Evolutionary conservation across 1,140 invertebrate genomes (phyloP).

Genomic region (Drosophila yakuba): DNA sequence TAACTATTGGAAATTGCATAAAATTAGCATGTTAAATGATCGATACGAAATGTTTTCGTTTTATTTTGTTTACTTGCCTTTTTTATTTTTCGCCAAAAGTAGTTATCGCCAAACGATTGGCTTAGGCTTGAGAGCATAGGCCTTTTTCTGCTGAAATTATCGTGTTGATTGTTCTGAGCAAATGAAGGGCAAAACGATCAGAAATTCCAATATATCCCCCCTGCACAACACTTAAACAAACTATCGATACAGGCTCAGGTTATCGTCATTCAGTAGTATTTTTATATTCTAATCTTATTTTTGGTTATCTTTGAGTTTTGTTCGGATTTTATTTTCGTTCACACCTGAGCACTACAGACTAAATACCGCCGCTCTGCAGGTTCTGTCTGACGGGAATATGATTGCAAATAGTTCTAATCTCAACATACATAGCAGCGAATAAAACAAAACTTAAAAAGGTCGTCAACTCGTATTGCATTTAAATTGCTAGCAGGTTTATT

Average conservation of each 20-base stretch:
- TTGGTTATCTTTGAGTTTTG: slow-evolving; percentile 26
- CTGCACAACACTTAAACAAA: slow-evolving; percentile 1
- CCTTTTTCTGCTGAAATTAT: neutral
- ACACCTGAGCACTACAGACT: slow-evolving; percentile 28
- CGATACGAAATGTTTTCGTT: slow-evolving; percentile 52
- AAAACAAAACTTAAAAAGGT: slow-evolving; percentile 15
- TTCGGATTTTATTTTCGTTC: slow-evolving; percentile 28
- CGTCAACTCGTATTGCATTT: slow-evolving; percentile 1
- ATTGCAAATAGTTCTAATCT: slow-evolving; percentile 11
- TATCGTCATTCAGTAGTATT: slow-evolving; percentile 13
- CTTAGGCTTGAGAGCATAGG: too few relatives aligned
- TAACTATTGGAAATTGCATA: slow-evolving; percentile 47
- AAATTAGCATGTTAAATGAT: slow-evolving; percentile 66
- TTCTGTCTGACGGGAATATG: slow-evolving; percentile 26
- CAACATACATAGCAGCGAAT: neutral
- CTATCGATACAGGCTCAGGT: neutral
- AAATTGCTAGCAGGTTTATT: slow-evolving; percentile 4
- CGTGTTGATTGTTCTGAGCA: neutral
- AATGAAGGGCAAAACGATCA: neutral
- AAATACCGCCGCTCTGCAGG: slow-evolving; percentile 2
- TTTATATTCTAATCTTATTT: slow-evolving; percentile 14
- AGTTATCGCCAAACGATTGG: slow-evolving; percentile 25
- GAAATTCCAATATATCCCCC: neutral
- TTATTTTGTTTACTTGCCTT: slow-evolving; percentile 50
- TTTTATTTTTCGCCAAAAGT: slow-evolving; percentile 33